Conservation (phyloP, 2,888 invertebrate species). For the Noctua fimbriata region DNA sequence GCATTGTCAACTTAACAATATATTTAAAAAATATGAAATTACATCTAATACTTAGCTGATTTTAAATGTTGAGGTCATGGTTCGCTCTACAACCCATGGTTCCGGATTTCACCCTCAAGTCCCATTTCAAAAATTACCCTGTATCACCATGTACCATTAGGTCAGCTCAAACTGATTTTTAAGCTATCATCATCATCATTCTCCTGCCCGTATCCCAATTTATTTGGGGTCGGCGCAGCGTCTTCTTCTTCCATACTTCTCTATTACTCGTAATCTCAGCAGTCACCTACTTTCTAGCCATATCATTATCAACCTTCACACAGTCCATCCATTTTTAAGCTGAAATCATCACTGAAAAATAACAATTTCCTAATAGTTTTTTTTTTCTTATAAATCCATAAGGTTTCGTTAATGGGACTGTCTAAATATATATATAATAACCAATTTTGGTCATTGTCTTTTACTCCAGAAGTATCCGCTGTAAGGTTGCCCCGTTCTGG, state of each 20-base stretch:
- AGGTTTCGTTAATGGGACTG: not conserved
- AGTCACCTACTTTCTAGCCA: no score
- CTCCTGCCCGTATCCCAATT: no score
- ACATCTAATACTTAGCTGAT: not conserved
- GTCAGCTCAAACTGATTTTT: not conserved
- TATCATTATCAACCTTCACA: no score
- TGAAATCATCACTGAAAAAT: not conserved
- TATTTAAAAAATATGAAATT: not conserved
- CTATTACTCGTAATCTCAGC: no score
- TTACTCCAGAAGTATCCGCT: not conserved
- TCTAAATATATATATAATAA: not conserved
- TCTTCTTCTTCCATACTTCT: no score
- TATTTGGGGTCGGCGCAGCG: no score
- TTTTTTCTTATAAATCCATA: not conserved
- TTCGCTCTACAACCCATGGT: not conserved
- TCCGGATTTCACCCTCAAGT: not conserved
- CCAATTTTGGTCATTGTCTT: not conserved
- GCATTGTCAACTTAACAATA: not conserved
- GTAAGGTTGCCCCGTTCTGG: not conserved
- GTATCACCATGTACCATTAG: not conserved
- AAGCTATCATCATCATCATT: not conserved
- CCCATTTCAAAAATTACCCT: not conserved
- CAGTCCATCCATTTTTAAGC: not conserved
- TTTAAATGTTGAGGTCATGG: not conserved
- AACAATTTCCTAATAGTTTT: not conserved